Evolutionary conservation across 1,140 invertebrate species (phyloP).

Genomic region (Hycleus cichorii): DNA sequence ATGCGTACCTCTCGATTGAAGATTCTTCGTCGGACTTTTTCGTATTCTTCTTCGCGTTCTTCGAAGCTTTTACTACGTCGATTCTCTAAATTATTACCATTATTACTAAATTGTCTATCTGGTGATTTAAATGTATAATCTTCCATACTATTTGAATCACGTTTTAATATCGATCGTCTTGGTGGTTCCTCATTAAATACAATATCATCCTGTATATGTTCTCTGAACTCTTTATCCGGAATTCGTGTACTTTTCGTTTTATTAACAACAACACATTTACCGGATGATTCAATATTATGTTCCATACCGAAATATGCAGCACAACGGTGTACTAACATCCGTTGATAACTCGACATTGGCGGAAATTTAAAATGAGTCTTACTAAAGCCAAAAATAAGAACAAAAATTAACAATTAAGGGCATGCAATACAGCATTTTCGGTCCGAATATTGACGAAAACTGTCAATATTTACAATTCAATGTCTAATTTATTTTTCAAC

Average conservation of each 20-base stretch:
- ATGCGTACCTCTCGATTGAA: conserved; percentile 46
- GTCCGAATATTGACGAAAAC: too few species aligned
- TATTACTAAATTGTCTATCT: conserved; percentile 50
- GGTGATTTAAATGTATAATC: conserved; percentile 55
- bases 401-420: not conserved
- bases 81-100: conserved; percentile 45
- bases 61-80: conserved; percentile 82
- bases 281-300: conserved; percentile 84
- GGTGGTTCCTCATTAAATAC: conserved; percentile 57
- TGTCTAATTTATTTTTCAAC: too few species aligned
- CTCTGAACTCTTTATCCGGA: conserved; percentile 54
- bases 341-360: conserved; percentile 87
- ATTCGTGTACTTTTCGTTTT: conserved; percentile 69
- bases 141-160: conserved; percentile 72
- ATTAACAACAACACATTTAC: conserved; percentile 77
- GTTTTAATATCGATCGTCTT: conserved; percentile 71
- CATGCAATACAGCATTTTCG: too few species aligned
- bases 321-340: conserved; percentile 90
- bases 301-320: conserved; percentile 90
- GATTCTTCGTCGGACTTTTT: conserved; percentile 71
- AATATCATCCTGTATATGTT: conserved; percentile 52
- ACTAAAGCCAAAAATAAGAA: conserved; percentile 36
- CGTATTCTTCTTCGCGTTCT: conserved; percentile 83
- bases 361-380: conserved; percentile 75
- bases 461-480: too few species aligned